Conservation (phyloP, 1,140 invertebrate species). For the Triops longicaudatus region DNA sequence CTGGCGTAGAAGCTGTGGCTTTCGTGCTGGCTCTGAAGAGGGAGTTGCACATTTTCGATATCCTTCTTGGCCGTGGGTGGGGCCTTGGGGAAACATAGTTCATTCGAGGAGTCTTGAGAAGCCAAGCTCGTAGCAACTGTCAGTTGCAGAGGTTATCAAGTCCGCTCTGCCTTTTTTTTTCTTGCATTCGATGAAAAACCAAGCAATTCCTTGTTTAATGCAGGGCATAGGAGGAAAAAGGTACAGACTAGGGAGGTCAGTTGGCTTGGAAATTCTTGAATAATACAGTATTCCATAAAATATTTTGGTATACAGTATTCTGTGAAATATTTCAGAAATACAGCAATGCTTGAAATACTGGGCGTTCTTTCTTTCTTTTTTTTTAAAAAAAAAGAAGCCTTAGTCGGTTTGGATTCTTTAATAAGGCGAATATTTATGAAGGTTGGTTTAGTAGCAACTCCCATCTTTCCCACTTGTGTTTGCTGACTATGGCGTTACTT, state of each 20-base stretch:
- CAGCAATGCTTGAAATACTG: no score
- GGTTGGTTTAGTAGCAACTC: neutral
- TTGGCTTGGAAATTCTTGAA: neutral
- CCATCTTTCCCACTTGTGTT: neutral
- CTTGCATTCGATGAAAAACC: neutral
- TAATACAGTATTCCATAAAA: no score
- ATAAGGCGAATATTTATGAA: neutral
- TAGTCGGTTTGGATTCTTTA: no score
- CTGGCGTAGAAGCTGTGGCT: conserved; percentile 6
- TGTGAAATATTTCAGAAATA: no score
- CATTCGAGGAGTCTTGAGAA: conserved; percentile 11
- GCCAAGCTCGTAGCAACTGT: neutral
- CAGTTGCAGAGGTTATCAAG: neutral
- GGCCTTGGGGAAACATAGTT: conserved; percentile 11
- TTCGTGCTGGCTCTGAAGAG: neutral
- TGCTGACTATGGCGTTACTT: neutral
- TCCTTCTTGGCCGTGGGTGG: neutral
- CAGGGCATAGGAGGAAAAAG: neutral
- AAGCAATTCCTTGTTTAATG: neutral
- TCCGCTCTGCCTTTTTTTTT: neutral
- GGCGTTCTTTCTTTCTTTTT: no score
- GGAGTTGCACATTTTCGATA: neutral
- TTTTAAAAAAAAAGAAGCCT: no score
- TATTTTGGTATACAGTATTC: no score
- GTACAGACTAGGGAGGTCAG: no score